phyloP scores from a whole-genome alignment of 2,888 invertebrate genomes.

The Ophonus ardosiacus region DNA sequence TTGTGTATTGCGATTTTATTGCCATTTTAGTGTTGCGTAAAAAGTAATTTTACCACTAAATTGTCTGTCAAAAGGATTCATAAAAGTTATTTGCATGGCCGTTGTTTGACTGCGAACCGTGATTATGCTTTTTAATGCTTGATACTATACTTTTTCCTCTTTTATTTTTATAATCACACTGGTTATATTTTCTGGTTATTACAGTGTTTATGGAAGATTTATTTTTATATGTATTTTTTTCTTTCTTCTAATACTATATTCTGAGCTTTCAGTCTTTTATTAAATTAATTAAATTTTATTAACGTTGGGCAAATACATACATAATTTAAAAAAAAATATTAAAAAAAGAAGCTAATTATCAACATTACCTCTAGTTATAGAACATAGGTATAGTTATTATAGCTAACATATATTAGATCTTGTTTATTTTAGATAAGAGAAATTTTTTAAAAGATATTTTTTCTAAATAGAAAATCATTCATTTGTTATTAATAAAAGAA shows the following conservation, averaged over 20 bases:
- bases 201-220: constrained; percentile 8
- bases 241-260: neutral
- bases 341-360: no score
- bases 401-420: no score
- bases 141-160: neutral
- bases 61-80: constrained; percentile 33
- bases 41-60: constrained; percentile 38
- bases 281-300: constrained; percentile 1
- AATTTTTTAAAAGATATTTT: no score
- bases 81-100: constrained; percentile 35
- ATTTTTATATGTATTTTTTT: neutral
- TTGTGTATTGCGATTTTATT: constrained; percentile 17
- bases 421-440: no score
- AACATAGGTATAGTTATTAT: no score
- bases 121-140: constrained; percentile 29
- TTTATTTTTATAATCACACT: neutral
- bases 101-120: constrained; percentile 17
- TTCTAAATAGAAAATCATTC: no score
- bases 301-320: no score
- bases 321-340: no score
- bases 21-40: constrained; percentile 36
- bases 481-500: no score
- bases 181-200: constrained; percentile 6
- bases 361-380: no score
- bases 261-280: neutral